Evolutionary conservation across 2,797 vertebrate species (phyloP).

Genomic region (Gallinago stenura): DNA sequence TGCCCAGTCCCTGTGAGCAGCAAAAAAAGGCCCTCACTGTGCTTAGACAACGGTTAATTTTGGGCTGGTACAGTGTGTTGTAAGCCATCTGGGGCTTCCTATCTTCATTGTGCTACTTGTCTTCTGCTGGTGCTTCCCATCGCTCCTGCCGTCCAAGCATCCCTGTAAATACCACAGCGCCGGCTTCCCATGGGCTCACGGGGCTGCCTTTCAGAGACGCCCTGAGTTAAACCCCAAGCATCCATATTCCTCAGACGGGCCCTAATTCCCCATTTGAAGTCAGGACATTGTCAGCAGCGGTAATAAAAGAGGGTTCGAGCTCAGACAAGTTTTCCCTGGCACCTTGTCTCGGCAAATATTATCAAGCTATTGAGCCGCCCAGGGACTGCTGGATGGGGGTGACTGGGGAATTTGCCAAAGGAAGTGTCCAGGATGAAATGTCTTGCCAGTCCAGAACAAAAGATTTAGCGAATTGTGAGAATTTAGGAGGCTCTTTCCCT

Average conservation of each 20-base stretch:
- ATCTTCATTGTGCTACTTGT: not conserved
- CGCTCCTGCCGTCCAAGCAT: not conserved
- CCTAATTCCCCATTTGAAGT: not conserved
- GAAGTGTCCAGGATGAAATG: not conserved
- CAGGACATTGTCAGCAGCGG: not conserved
- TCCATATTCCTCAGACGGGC: not conserved
- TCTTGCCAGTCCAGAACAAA: not conserved
- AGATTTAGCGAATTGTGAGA: not conserved
- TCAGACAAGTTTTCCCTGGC: slow-evolving; percentile 41
- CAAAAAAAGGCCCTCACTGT: not conserved
- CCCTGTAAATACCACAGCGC: not conserved
- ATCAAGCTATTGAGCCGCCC: slow-evolving; percentile 23
- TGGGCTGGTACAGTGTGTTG: not conserved
- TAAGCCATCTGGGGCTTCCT: rapidly evolving
- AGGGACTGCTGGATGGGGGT: not conserved
- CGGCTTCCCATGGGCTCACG: not conserved
- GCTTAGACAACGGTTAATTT: not conserved
- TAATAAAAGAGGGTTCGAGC: not conserved
- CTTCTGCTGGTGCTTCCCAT: not conserved
- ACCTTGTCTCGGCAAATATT: slow-evolving; percentile 4
- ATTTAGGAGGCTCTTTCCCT: not conserved
- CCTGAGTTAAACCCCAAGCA: not conserved
- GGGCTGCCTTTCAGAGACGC: not conserved
- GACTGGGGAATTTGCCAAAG: not conserved
- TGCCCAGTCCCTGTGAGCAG: not conserved